These are phyloP conservation scores for Hylaeus volcanicus DNA, from an alignment of 1,140 invertebrate genomes.

Conservation along the genomic window DNA sequence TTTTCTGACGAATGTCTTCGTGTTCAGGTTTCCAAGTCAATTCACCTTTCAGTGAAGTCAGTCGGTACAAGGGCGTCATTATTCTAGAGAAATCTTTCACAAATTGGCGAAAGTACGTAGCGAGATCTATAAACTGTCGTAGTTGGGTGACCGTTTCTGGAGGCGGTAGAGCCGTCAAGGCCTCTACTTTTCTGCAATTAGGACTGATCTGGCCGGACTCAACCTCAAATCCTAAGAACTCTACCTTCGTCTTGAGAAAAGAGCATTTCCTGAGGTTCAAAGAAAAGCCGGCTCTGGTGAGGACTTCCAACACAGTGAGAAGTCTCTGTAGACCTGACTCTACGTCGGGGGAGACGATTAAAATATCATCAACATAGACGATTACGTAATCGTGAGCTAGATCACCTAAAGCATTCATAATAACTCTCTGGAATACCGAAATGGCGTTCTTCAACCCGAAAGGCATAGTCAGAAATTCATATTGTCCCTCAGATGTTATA, in stretches of 20 bases:
- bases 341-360: constrained; percentile 37
- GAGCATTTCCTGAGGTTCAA: constrained; percentile 64
- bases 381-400: constrained; percentile 17
- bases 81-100: constrained; percentile 63
- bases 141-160: constrained; percentile 65
- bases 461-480: constrained; percentile 1
- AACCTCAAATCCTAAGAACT: constrained; percentile 64
- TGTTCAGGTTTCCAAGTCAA: not conserved
- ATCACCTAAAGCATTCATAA: constrained; percentile 28
- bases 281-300: constrained; percentile 42
- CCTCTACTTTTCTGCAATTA: constrained; percentile 49
- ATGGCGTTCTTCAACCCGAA: not conserved
- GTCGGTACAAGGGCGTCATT: constrained; percentile 53
- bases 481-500: constrained; percentile 11
- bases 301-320: constrained; percentile 44
- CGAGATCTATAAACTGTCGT: constrained; percentile 60
- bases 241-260: constrained; percentile 63
- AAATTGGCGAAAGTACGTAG: constrained; percentile 68
- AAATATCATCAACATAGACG: constrained; percentile 53
- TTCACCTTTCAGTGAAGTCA: not conserved
- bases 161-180: constrained; percentile 42
- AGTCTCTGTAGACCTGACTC: constrained; percentile 59
- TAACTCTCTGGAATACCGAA: not conserved
- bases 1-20: not conserved
- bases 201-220: constrained; percentile 49